Conservation (phyloP, 2,888 invertebrate species). For the Xestia xanthographa region DNA sequence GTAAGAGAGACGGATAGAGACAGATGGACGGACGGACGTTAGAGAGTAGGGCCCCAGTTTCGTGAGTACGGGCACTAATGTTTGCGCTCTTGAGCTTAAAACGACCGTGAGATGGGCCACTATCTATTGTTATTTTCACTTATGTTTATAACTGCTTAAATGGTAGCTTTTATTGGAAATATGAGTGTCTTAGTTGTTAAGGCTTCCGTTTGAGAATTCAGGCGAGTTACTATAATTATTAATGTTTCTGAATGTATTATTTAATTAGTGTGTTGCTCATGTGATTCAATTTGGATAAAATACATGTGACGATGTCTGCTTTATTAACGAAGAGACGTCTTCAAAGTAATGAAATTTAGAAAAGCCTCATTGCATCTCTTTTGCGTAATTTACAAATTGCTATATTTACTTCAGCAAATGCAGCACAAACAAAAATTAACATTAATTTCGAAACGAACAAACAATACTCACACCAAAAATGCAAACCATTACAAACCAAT, state of each 20-base stretch:
- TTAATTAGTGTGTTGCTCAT: not conserved
- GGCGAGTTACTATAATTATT: not conserved
- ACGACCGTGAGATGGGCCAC: slow-evolving; percentile 15
- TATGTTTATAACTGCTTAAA: not conserved
- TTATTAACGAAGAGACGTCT: no score
- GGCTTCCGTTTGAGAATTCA: slow-evolving; percentile 2
- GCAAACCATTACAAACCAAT: slow-evolving; percentile 48
- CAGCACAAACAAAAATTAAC: slow-evolving; percentile 9
- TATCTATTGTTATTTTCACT: slow-evolving; percentile 43
- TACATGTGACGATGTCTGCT: not conserved
- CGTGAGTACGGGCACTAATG: slow-evolving; percentile 46
- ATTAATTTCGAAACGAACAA: slow-evolving; percentile 26
- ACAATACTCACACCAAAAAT: no score
- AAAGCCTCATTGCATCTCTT: not conserved
- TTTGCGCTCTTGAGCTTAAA: slow-evolving; percentile 52
- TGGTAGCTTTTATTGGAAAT: not conserved
- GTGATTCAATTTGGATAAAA: not conserved
- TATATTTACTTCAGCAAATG: not conserved
- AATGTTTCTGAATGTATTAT: not conserved
- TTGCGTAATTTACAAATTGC: not conserved
- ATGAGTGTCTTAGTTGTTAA: not conserved
- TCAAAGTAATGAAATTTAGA: no score
- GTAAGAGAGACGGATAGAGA: no score
- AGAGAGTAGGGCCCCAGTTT: no score
- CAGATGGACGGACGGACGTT: no score